phyloP scores from a whole-genome alignment of 1,140 invertebrate genomes.

The Rhagoletis pomonella region DNA sequence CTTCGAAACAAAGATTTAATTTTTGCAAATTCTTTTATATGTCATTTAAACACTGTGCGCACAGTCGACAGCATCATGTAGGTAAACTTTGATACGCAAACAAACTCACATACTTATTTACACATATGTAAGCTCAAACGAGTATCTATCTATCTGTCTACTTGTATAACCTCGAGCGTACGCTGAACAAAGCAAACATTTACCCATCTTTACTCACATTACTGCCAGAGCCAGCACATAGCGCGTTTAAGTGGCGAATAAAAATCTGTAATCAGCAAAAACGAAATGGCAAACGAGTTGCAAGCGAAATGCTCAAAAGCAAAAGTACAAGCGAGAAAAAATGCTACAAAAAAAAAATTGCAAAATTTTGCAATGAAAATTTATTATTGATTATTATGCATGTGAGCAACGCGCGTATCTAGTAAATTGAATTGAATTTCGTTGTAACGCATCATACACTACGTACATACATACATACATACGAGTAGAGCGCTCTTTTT shows the following conservation, averaged over 20 bases:
- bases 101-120: background rate
- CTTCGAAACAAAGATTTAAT: too few species aligned
- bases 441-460: conserved; percentile 30
- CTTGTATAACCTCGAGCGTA: background rate
- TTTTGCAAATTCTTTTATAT: too few species aligned
- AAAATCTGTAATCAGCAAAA: conserved; percentile 48
- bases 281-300: conserved; percentile 22
- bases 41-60: too few species aligned
- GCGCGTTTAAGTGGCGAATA: conserved; percentile 43
- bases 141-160: background rate
- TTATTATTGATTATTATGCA: conserved; percentile 34
- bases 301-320: background rate
- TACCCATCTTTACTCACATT: background rate
- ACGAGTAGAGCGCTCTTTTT: background rate
- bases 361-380: conserved; percentile 37
- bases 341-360: background rate
- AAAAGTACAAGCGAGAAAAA: background rate
- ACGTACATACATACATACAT: too few species aligned
- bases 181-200: background rate
- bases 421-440: conserved; percentile 47
- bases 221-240: background rate
- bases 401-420: conserved; percentile 14
- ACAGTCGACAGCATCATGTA: too few species aligned
- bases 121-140: background rate
- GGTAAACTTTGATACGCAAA: too few species aligned